phyloP scores from a whole-genome alignment of 2,113 vertebrate genomes.

The Epinephelus fuscoguttatus region DNA sequence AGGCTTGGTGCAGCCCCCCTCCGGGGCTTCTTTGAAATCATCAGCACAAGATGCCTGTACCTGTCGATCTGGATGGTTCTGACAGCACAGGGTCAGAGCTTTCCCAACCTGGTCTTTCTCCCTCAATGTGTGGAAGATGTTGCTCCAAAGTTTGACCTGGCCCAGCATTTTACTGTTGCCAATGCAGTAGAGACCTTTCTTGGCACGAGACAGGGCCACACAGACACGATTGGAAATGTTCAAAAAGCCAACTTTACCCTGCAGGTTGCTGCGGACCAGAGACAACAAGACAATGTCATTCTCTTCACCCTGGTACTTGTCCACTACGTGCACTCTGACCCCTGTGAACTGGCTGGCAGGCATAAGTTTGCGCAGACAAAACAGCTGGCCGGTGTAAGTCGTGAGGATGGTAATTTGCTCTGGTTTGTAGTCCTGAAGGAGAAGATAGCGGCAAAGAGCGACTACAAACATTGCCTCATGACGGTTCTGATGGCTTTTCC shows the following conservation, averaged over 20 bases:
- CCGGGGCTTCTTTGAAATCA: slow-evolving; percentile 90
- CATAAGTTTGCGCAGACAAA: slow-evolving; percentile 90
- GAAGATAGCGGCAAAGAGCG: slow-evolving; percentile 89
- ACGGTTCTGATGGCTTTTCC: slow-evolving; percentile 91
- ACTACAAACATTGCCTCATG: slow-evolving; percentile 93
- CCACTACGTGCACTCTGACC: slow-evolving; percentile 94
- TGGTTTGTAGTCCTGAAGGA: slow-evolving; percentile 91
- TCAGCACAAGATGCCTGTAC: slow-evolving; percentile 81
- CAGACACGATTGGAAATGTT: slow-evolving; percentile 93
- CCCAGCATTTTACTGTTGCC: slow-evolving; percentile 91
- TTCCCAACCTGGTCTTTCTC: slow-evolving; percentile 85
- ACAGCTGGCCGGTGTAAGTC: slow-evolving; percentile 93
- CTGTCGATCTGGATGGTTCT: slow-evolving; percentile 90
- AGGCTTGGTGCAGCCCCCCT: slow-evolving; percentile 91
- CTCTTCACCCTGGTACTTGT: slow-evolving; percentile 98
- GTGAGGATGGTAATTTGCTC: slow-evolving; percentile 96
- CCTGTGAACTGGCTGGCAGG: slow-evolving; percentile 86
- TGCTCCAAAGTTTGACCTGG: slow-evolving; percentile 90
- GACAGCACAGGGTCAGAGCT: slow-evolving; percentile 88
- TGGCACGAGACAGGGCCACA: slow-evolving; percentile 94
- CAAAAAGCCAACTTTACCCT: slow-evolving; percentile 90
- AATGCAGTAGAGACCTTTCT: slow-evolving; percentile 93
- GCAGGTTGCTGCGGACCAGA: slow-evolving; percentile 91
- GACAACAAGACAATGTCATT: slow-evolving; percentile 96
- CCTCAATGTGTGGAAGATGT: slow-evolving; percentile 88